Percentiles rank a stretch among this genome's conserved stretches.
Conservation (phyloP, 2,113 vertebrate species). For the Eonycteris spelaea region DNA sequence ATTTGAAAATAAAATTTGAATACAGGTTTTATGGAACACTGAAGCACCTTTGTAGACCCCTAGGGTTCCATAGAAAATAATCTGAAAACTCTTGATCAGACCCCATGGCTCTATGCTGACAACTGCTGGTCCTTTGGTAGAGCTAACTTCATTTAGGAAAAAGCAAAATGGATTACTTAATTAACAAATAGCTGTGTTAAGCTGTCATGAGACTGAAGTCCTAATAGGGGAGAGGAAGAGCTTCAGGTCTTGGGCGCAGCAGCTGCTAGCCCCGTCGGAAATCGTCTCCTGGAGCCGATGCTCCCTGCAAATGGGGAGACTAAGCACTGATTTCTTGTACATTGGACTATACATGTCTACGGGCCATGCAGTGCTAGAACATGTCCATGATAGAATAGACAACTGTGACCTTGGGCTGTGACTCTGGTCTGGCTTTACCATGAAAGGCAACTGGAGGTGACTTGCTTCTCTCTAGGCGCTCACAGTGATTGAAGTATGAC, state of each 20-base stretch:
- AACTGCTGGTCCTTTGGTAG: background rate
- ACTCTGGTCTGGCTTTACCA: background rate
- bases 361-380: background rate
- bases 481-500: background rate
- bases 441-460: background rate
- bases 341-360: background rate
- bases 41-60: background rate
- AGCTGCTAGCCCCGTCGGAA: fast-evolving
- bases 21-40: background rate
- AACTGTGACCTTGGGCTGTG: background rate
- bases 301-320: background rate
- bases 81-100: background rate
- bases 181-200: background rate
- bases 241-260: background rate
- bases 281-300: background rate
- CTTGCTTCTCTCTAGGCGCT: background rate
- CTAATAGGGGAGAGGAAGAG: background rate
- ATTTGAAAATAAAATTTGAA: background rate
- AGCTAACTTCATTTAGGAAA: background rate
- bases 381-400: background rate
- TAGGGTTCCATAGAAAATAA: background rate
- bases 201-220: background rate
- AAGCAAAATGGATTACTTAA: background rate
- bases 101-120: background rate
- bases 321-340: background rate